These are phyloP conservation scores for Colletes collaris DNA, from an alignment of 2,888 invertebrate species.

Conservation along the genomic window DNA sequence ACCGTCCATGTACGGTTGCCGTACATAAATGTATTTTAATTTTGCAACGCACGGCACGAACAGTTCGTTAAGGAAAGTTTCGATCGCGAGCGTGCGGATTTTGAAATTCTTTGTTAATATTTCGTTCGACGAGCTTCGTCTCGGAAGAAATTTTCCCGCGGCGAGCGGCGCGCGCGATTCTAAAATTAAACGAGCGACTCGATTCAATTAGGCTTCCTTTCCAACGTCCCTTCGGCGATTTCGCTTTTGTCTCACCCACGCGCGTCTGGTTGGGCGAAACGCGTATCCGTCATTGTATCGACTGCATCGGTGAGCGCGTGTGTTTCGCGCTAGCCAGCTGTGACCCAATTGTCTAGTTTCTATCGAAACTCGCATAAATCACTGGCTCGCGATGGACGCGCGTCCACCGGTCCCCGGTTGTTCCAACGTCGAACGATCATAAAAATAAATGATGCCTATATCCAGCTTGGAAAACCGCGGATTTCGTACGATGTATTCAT, in stretches of 20 bases:
- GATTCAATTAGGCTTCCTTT: conserved; percentile 52
- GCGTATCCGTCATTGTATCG: conserved; percentile 18
- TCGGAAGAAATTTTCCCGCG: neutral
- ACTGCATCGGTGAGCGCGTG: conserved; percentile 2
- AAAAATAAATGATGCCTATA: conserved; percentile 46
- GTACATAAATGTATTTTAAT: too few relatives aligned
- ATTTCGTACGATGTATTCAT: conserved; percentile 25
- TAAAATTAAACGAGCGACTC: conserved; percentile 52
- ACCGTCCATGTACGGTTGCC: neutral
- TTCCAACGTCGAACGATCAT: conserved; percentile 7
- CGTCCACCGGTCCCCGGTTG: neutral
- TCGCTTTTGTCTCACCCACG: conserved; percentile 58
- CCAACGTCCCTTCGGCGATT: conserved; percentile 30
- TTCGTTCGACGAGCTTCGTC: neutral
- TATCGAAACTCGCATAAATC: conserved; percentile 52
- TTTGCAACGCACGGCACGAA: too few relatives aligned
- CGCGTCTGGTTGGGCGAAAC: conserved; percentile 29
- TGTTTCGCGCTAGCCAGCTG: conserved; percentile 52
- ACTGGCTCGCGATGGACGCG: conserved; percentile 23
- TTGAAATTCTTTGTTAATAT: too few relatives aligned
- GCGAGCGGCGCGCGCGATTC: conserved; percentile 28
- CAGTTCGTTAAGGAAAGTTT: too few relatives aligned
- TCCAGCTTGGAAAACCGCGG: neutral
- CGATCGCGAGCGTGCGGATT: too few relatives aligned
- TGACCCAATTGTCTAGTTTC: conserved; percentile 64